phyloP scores from a whole-genome alignment of 1,140 invertebrate species.

The Calycopis cecrops region DNA sequence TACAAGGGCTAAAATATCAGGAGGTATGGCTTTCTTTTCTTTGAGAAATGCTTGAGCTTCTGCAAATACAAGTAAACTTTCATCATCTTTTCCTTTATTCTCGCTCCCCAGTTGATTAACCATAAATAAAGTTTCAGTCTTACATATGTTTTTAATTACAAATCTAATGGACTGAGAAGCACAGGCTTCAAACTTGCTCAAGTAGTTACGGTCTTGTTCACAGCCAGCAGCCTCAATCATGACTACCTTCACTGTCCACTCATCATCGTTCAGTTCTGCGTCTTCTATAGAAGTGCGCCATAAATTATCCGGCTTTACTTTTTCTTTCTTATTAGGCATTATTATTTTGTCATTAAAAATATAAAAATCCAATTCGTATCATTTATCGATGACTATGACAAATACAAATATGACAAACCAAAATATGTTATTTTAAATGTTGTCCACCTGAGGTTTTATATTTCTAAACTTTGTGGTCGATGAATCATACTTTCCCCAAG shows the following conservation, averaged over 20 bases:
- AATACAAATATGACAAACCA: no score
- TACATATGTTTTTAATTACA: constrained; percentile 70
- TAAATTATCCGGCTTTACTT: constrained; percentile 36
- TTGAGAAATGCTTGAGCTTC: constrained; percentile 54
- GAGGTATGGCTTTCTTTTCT: constrained; percentile 59
- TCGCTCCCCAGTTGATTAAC: constrained; percentile 62
- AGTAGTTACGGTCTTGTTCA: constrained; percentile 59
- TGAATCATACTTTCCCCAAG: no score
- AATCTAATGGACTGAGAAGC: constrained; percentile 59
- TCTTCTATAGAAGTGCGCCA: constrained; percentile 54
- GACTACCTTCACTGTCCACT: constrained; percentile 56
- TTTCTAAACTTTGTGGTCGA: no score
- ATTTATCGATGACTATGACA: no score
- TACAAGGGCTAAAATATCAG: constrained; percentile 57
- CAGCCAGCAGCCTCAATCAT: constrained; percentile 57
- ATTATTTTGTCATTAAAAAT: no score
- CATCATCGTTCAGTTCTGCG: constrained; percentile 43
- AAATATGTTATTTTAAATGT: no score
- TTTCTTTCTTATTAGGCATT: constrained; percentile 1
- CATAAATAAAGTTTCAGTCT: constrained; percentile 69
- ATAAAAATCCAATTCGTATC: no score
- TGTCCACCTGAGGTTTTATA: no score
- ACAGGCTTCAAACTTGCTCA: constrained; percentile 62
- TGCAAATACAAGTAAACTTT: constrained; percentile 58
- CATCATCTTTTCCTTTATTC: constrained; percentile 64